A percentile compares a stretch with the other conserved stretches of the same genome.
phyloP scores from a whole-genome alignment of 2,797 vertebrate species.

The Octomys mimax region DNA sequence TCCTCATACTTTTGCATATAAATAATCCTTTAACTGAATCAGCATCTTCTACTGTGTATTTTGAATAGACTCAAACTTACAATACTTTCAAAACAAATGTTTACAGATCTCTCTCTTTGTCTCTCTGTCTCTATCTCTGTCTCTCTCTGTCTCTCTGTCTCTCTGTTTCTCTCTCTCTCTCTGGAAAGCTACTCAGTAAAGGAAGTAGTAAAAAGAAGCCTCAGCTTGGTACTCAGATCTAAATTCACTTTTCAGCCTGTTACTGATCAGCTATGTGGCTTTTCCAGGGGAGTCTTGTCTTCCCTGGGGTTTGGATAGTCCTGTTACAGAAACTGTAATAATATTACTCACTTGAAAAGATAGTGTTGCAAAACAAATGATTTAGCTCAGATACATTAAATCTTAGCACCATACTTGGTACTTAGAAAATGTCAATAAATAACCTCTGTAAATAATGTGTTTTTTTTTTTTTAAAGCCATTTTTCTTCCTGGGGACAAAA shows the following conservation, averaged over 20 bases:
- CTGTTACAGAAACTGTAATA: not conserved
- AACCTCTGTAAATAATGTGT: not conserved
- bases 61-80: not conserved
- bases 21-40: not conserved
- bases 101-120: not conserved
- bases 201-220: not conserved
- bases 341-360: not conserved
- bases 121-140: not conserved
- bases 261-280: not conserved
- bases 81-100: not conserved
- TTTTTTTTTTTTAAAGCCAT: not conserved
- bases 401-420: not conserved
- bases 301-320: not conserved
- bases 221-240: not conserved
- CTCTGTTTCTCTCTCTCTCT: not conserved
- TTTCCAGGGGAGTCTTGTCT: not conserved
- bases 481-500: slow-evolving; percentile 14
- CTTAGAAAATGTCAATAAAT: slow-evolving; percentile 49
- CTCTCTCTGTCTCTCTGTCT: not conserved
- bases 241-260: not conserved
- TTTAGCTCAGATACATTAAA: not conserved
- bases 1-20: not conserved
- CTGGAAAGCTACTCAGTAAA: not conserved
- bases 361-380: slow-evolving; percentile 24
- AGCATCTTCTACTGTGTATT: not conserved